A percentile compares a stretch with the other conserved stretches of the same genome.
Conservation (phyloP, 2,888 invertebrate genomes). For the Notodonta dromedarius region DNA sequence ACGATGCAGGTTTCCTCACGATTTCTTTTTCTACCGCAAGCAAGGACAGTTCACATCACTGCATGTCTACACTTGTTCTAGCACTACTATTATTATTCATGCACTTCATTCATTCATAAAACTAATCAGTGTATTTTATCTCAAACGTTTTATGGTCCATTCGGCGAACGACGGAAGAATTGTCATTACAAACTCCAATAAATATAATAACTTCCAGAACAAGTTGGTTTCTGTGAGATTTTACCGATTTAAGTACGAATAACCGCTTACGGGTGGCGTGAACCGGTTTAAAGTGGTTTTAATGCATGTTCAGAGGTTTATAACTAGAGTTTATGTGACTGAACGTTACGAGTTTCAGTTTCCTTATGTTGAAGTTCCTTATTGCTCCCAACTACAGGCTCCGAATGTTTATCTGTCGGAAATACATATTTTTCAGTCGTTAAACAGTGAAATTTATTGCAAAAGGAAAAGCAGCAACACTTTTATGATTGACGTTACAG, state of each 20-base stretch:
- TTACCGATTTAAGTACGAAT: constrained; percentile 10
- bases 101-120: constrained; percentile 38
- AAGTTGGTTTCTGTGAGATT: constrained; percentile 23
- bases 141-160: constrained; percentile 37
- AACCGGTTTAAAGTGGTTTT: constrained; percentile 18
- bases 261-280: constrained; percentile 8
- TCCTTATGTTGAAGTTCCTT: constrained; percentile 29
- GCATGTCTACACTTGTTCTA: background rate
- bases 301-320: constrained; percentile 16
- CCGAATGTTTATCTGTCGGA: constrained; percentile 22
- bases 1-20: no score
- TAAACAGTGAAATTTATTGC: constrained; percentile 25
- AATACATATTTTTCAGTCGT: constrained; percentile 19
- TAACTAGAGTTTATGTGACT: constrained; percentile 20
- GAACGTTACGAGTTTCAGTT: constrained; percentile 22
- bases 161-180: constrained; percentile 16
- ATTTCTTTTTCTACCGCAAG: no score
- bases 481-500: constrained; percentile 20
- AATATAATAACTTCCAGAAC: constrained; percentile 26
- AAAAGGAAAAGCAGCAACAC: constrained; percentile 14
- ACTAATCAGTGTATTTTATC: constrained; percentile 30
- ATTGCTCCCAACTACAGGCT: constrained; percentile 12
- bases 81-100: constrained; percentile 20
- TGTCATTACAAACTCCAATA: constrained; percentile 25
- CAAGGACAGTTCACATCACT: background rate